A percentile compares a stretch with the other conserved stretches of the same genome.
Conservation (phyloP, 2,797 vertebrate species). For the Taenioides sp. region DNA sequence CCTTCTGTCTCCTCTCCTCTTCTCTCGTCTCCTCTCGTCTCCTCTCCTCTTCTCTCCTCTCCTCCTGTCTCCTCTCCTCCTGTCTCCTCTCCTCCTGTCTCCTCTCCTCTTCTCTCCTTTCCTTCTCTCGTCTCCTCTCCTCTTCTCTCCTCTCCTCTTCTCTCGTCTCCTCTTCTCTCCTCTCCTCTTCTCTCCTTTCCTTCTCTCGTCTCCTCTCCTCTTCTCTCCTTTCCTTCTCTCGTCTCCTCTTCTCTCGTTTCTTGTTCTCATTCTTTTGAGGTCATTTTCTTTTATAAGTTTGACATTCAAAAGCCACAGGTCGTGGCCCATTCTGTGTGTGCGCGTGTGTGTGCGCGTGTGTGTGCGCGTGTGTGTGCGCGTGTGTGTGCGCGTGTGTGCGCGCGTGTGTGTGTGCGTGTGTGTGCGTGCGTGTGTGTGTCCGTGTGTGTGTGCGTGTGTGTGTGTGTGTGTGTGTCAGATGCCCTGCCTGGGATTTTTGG, state of each 20-base stretch:
- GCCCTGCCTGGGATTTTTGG: too few relatives aligned
- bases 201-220: background rate
- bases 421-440: too few relatives aligned
- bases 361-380: too few relatives aligned
- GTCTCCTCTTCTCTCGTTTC: too few relatives aligned
- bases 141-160: background rate
- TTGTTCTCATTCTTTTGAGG: background rate
- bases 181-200: background rate
- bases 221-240: too few relatives aligned
- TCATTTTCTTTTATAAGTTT: background rate
- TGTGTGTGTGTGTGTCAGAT: too few relatives aligned
- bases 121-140: background rate
- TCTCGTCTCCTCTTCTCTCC: fast-evolving
- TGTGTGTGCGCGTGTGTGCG: too few relatives aligned
- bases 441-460: too few relatives aligned
- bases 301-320: constrained; percentile 11
- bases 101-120: background rate
- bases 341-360: too few relatives aligned
- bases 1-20: too few relatives aligned
- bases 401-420: too few relatives aligned
- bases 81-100: background rate
- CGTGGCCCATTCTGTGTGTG: background rate
- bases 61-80: background rate
- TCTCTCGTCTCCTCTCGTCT: background rate
- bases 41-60: background rate